Conservation (phyloP, 2,888 invertebrate genomes). For the Eupeodes latifasciatus region DNA sequence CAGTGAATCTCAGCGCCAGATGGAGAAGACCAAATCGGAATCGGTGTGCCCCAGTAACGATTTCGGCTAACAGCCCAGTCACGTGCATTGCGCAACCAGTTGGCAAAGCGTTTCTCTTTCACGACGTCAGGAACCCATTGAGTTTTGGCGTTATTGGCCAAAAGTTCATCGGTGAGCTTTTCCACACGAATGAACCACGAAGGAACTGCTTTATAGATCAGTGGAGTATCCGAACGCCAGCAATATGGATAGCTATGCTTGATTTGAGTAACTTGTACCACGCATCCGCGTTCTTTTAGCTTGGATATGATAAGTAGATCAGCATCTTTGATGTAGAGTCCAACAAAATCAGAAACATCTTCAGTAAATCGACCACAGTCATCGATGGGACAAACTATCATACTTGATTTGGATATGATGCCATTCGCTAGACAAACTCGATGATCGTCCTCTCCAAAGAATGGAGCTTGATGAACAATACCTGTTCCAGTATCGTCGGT, state of each 20-base stretch:
- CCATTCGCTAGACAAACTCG: constrained; percentile 90
- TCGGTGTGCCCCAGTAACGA: constrained; percentile 99
- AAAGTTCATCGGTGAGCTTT: constrained; percentile 90
- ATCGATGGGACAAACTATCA: constrained; percentile 95
- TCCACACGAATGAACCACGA: constrained; percentile 98
- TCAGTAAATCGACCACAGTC: constrained; percentile 92
- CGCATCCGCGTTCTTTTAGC: constrained; percentile 89
- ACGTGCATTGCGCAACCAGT: constrained; percentile 96
- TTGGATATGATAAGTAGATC: constrained; percentile 95
- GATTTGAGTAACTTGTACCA: constrained; percentile 86
- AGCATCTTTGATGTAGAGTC: constrained; percentile 96
- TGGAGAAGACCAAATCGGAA: constrained; percentile 96
- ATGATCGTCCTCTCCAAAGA: constrained; percentile 99
- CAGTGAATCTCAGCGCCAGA: constrained; percentile 95
- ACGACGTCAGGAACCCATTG: constrained; percentile 97
- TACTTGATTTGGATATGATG: constrained; percentile 92
- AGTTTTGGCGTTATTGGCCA: constrained; percentile 91
- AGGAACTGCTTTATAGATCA: constrained; percentile 97
- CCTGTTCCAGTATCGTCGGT: constrained; percentile 98
- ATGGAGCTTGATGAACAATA: constrained; percentile 97
- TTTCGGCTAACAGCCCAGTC: constrained; percentile 98
- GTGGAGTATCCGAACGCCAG: constrained; percentile 98
- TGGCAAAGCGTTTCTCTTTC: constrained; percentile 97
- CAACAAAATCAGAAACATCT: constrained; percentile 93
- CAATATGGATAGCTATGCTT: constrained; percentile 96